Conservation (phyloP, 2,888 invertebrate species). For the Acrocyrtus sp. region DNA sequence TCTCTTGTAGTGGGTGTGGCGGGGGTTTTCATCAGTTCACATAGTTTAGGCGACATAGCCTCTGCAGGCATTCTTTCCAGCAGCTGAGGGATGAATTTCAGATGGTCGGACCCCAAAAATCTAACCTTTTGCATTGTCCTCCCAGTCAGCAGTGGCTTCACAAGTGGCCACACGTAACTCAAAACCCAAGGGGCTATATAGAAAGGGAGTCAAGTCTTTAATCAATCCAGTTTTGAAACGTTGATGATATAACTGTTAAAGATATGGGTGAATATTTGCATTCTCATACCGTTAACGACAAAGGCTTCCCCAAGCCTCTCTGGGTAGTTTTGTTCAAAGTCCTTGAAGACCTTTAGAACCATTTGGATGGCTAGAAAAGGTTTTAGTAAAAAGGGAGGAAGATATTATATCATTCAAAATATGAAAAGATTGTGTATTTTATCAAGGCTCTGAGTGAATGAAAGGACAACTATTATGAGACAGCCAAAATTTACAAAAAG, state of each 20-base stretch:
- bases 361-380: slow-evolving; percentile 33
- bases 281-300: slow-evolving; percentile 39
- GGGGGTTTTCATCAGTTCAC: neutral
- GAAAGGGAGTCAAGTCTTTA: too few species aligned
- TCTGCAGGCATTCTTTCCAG: slow-evolving; percentile 35
- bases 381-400: neutral
- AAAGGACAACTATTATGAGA: too few species aligned
- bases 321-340: slow-evolving; percentile 41
- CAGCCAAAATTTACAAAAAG: neutral
- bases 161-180: slow-evolving; percentile 43
- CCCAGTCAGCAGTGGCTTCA: slow-evolving; percentile 50
- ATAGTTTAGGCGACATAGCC: slow-evolving; percentile 18
- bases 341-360: slow-evolving; percentile 34
- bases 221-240: too few species aligned
- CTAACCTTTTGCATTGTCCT: slow-evolving; percentile 46
- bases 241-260: neutral
- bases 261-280: neutral
- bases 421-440: neutral
- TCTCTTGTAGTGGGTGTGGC: too few species aligned
- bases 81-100: slow-evolving; percentile 36
- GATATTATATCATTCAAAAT: too few species aligned
- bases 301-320: slow-evolving; percentile 31
- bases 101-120: slow-evolving; percentile 30
- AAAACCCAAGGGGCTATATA: slow-evolving; percentile 47
- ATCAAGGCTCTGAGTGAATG: too few species aligned